Percentiles rank a stretch among this genome's conserved stretches.
These are phyloP conservation scores for Cryptophagus acutangulus DNA, from an alignment of 2,888 invertebrate species.

Conservation along the genomic window DNA sequence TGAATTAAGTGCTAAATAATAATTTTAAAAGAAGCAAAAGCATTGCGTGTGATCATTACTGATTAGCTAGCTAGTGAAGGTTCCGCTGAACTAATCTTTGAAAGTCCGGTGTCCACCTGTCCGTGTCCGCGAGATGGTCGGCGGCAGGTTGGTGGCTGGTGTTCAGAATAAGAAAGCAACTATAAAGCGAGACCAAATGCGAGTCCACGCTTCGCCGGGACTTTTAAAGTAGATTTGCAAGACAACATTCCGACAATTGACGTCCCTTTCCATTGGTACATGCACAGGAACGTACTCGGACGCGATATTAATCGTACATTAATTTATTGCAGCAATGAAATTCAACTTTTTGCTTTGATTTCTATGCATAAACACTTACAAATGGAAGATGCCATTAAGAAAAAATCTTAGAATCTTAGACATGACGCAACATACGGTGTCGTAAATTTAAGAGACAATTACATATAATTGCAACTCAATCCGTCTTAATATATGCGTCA, in stretches of 20 bases:
- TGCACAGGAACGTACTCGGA: conserved; percentile 1
- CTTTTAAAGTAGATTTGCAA: conserved; percentile 28
- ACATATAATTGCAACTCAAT: conserved; percentile 42
- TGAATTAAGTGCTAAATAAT: conserved; percentile 22
- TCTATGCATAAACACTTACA: no score
- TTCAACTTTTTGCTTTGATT: no score
- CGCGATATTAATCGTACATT: no score
- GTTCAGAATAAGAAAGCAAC: conserved; percentile 41
- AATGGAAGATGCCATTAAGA: no score
- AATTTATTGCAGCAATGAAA: no score
- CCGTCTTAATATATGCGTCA: conserved; percentile 46
- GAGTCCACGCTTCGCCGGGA: conserved; percentile 45
- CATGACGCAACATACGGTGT: conserved; percentile 23
- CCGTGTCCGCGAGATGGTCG: conserved; percentile 35
- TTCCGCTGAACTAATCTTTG: conserved; percentile 28
- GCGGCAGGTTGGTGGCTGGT: conserved; percentile 30
- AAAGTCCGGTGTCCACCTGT: conserved; percentile 35
- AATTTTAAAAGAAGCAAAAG: conserved; percentile 22
- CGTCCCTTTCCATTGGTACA: conserved; percentile 3
- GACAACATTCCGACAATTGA: conserved; percentile 12
- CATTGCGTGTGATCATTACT: conserved; percentile 33
- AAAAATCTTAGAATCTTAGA: no score
- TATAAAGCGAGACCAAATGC: conserved; percentile 42
- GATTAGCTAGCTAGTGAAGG: conserved; percentile 31
- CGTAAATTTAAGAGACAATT: conserved; percentile 27